Evolutionary conservation across 2,113 vertebrate genomes (phyloP), one percentile per base, ranked within the genome.

Genomic region (Scalopus aquaticus): DNA sequence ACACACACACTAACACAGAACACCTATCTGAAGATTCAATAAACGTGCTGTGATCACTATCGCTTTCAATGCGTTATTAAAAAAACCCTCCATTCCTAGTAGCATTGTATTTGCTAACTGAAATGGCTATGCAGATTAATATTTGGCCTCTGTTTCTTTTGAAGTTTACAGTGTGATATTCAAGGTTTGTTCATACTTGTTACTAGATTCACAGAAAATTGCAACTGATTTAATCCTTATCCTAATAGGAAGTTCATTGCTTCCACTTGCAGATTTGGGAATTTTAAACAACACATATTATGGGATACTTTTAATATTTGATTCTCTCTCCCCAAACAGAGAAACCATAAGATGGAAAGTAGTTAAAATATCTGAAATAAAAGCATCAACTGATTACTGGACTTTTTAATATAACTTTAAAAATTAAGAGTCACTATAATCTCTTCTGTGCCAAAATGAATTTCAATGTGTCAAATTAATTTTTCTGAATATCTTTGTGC

Each of bases 381-480:
- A 94, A 94, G 28, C 6, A 96, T 39, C 32, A 44, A 82, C 11
- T 79, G 67, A 49, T 77, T 94, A 79, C 30, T 60, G 56, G 22
- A 72, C 16, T 24, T 69, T 92, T 87, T 84, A 73, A 80, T 83
- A 16, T 72, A 89, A 90, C 76, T 86, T 82, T 30, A 73, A 91
- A 84, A 77, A 58, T 76, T 77, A 70, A 93, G 56, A 67, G 81
- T 85, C 69, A 88, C 15, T 88, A 6, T 74, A 51, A 42, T 44
- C 54, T 58, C 10, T 91, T 84, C 32, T 94, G 89, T 85, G 49
- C 35, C 64, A 93, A 95, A 92, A 19, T 85, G 13, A 16, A 86
- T 94, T 95, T 88, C 17, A 58, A 39, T 76, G 17, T 85, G 90
- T 95, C 49, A 91, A 35, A 35, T 95, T 69, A 91, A 89, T 89